A percentile compares a stretch with the other conserved stretches of the same genome.
These are phyloP conservation scores for Buathra laborator DNA, from an alignment of 2,888 invertebrate species.

Conservation along the genomic window DNA sequence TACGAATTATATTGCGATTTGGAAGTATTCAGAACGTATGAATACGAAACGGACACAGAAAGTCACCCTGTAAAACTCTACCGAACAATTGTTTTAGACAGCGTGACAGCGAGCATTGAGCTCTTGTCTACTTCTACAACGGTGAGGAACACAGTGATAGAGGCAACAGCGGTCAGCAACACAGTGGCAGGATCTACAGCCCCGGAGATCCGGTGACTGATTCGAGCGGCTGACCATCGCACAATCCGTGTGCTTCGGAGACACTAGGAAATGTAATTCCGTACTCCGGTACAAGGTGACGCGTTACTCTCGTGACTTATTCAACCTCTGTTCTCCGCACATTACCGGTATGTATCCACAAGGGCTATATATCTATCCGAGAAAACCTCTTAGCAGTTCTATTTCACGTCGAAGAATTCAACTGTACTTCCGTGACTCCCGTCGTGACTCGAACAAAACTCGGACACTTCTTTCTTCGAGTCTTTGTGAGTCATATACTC, in stretches of 20 bases:
- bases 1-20: not conserved
- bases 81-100: constrained; percentile 1
- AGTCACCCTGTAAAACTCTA: not conserved
- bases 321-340: constrained; percentile 35
- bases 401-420: constrained; percentile 15
- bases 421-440: constrained; percentile 24
- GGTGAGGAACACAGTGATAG: not conserved
- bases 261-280: constrained; percentile 66
- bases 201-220: constrained; percentile 69
- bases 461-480: constrained; percentile 32
- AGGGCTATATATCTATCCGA: not conserved
- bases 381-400: constrained; percentile 9
- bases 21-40: constrained; percentile 2
- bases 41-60: not conserved
- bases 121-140: not conserved
- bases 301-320: constrained; percentile 47
- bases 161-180: not conserved
- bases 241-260: constrained; percentile 44
- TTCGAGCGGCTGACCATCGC: constrained; percentile 66
- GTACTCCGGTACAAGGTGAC: constrained; percentile 54
- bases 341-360: constrained; percentile 10
- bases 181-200: constrained; percentile 51
- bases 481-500: constrained; percentile 42
- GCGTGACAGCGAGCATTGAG: constrained; percentile 4
- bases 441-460: constrained; percentile 38